Percentiles rank a stretch among this genome's conserved stretches.
Conservation (phyloP, 1,140 invertebrate genomes). For the Cardiocondyla obscurior region DNA sequence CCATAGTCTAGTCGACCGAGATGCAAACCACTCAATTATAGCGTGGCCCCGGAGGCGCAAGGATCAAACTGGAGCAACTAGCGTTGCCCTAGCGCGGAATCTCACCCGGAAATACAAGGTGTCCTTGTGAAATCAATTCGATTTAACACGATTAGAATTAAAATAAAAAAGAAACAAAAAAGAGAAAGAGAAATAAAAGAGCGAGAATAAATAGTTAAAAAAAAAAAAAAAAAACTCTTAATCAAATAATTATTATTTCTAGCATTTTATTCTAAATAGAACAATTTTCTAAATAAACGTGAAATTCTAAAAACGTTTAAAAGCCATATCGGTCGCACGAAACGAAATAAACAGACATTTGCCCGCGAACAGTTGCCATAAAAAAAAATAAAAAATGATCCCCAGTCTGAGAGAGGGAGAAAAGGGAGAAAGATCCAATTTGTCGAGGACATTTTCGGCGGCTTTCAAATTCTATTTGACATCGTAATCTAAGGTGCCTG, state of each 20-base stretch:
- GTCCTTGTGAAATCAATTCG: slow-evolving; percentile 15
- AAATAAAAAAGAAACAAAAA: too few relatives aligned
- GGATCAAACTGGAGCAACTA: slow-evolving; percentile 47
- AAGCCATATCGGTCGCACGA: neutral
- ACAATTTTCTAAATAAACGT: neutral
- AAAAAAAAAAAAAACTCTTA: neutral
- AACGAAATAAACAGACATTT: neutral
- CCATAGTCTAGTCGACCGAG: slow-evolving; percentile 66
- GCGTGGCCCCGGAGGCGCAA: slow-evolving; percentile 68
- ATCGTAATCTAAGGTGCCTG: slow-evolving; percentile 53
- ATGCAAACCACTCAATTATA: slow-evolving; percentile 83
- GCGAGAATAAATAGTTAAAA: neutral
- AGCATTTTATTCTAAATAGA: neutral
- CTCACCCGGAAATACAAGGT: slow-evolving; percentile 28
- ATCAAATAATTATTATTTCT: neutral
- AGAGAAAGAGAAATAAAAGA: too few relatives aligned
- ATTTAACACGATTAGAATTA: neutral
- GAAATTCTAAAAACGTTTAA: neutral
- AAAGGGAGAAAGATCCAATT: neutral
- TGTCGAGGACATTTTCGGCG: slow-evolving; percentile 25
- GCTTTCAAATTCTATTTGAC: slow-evolving; percentile 49
- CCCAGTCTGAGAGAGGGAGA: neutral
- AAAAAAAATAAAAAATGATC: slow-evolving; percentile 41
- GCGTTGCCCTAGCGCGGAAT: slow-evolving; percentile 14
- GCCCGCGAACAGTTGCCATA: neutral